phyloP scores from a whole-genome alignment of 2,113 vertebrate genomes.

The Saguinus imperator region DNA sequence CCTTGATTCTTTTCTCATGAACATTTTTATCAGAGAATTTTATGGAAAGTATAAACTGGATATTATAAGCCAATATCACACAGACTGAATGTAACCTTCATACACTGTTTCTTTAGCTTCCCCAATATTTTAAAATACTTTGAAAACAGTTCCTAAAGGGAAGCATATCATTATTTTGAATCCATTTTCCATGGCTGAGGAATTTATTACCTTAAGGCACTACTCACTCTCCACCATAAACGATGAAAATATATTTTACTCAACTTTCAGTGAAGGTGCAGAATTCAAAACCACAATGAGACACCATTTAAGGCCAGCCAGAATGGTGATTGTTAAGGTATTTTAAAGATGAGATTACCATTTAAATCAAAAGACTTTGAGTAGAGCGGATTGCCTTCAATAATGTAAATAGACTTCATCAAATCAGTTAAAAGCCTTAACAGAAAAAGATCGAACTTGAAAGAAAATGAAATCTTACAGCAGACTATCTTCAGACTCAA shows the following conservation, averaged over 20 bases:
- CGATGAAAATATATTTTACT: not conserved
- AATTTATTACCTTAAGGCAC: not conserved
- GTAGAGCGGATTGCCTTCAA: not conserved
- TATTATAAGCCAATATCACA: not conserved
- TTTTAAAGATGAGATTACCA: too few species aligned
- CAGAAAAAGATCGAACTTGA: not conserved
- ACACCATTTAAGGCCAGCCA: too few species aligned
- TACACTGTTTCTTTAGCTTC: not conserved
- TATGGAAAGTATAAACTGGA: not conserved
- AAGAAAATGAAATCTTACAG: not conserved
- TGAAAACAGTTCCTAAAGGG: not conserved
- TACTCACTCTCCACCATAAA: not conserved
- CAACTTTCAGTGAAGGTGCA: not conserved
- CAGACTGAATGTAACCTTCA: not conserved
- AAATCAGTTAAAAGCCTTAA: not conserved
- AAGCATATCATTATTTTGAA: not conserved
- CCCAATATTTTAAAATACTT: not conserved
- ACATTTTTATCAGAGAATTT: not conserved
- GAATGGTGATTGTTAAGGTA: too few species aligned
- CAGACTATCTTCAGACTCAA: not conserved
- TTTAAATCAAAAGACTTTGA: not conserved
- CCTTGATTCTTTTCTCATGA: not conserved
- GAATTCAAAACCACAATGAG: too few species aligned
- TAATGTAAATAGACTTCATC: not conserved
- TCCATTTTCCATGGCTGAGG: not conserved